Base-by-base conservation (phyloP, 2,888 invertebrate genomes). In the Priocnemis perturbator region DNA sequence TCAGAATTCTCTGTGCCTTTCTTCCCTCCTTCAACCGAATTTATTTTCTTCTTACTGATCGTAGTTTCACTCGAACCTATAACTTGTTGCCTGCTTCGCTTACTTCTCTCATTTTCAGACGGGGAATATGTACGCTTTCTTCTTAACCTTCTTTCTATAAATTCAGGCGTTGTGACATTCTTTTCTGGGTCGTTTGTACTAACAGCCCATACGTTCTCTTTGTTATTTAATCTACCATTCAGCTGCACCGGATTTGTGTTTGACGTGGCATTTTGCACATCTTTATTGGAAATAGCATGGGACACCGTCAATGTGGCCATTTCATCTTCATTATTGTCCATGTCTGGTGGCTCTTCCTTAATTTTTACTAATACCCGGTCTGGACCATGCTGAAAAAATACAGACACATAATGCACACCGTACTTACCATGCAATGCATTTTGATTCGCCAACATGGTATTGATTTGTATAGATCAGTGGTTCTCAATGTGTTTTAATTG, bases 261-360 rank as follows among this genome's bases (percentile, higher is more conserved):
- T 47, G 47, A 47, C 17, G 17, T 7, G 7, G 2, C 9, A 2
- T n/a, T 15, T n/a, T 2, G 3, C 15, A n/a, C 47, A 3, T 9
- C 47, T 47, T 47, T 15, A 7, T 47, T 9, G 15, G 47, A 47
- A 47, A 47, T 5, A 26, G 3, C 3, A 5, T 5, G 26, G 5
- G 26, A 26, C 5, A 26, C 26, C 3, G 2, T 26, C 26, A 5
- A 5, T 2, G 26, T 26, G 5, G 3, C 3, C 17, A 7, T 47
- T 47, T 3, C 47, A 47, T 4, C 17, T 3, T 9, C 17, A 9
- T 3, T 19, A 17, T 52, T 37, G 0, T 69, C 68, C 1, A 47
- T 5, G 20, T 77, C 71, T 0, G 17, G 9, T 14, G 64, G 61
- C 5, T 78, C 76, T 57, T 72, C 61, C 14, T 74, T 78, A n/a